These are phyloP conservation scores for Heliconius melpomene DNA, from an alignment of 1,140 invertebrate species.

Conservation along the genomic window DNA sequence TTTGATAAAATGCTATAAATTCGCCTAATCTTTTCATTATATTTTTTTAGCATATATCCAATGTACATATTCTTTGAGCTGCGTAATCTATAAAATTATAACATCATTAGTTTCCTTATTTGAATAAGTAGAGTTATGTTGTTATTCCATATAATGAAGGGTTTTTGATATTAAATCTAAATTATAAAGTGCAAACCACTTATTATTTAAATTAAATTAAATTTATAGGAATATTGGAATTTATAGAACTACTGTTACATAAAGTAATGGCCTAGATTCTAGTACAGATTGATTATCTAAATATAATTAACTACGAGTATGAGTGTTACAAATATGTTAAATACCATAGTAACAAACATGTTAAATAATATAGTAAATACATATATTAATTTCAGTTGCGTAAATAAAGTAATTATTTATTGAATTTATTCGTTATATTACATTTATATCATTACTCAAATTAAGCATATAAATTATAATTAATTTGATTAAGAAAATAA, in stretches of 20 bases:
- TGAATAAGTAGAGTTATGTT: neutral
- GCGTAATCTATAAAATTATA: neutral
- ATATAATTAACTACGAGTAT: too few relatives aligned
- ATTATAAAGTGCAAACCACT: too few relatives aligned
- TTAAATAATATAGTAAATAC: too few relatives aligned
- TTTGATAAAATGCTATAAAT: neutral
- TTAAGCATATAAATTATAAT: too few relatives aligned
- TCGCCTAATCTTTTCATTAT: neutral
- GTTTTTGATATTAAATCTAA: too few relatives aligned
- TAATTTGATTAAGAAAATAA: too few relatives aligned
- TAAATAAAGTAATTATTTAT: neutral
- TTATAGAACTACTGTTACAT: conserved; percentile 1
- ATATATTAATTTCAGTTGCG: neutral
- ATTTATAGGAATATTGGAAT: neutral
- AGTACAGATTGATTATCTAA: neutral
- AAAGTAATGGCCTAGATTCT: neutral
- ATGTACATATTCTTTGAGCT: neutral
- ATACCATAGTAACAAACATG: too few relatives aligned
- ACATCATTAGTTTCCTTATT: neutral
- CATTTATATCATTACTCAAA: too few relatives aligned
- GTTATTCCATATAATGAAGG: neutral
- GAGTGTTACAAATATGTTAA: too few relatives aligned
- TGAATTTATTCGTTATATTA: too few relatives aligned
- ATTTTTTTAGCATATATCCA: too few relatives aligned
- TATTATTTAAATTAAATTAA: too few relatives aligned